Evolutionary conservation across 2,888 invertebrate genomes (phyloP).

Genomic region (Pilophorus perplexus): DNA sequence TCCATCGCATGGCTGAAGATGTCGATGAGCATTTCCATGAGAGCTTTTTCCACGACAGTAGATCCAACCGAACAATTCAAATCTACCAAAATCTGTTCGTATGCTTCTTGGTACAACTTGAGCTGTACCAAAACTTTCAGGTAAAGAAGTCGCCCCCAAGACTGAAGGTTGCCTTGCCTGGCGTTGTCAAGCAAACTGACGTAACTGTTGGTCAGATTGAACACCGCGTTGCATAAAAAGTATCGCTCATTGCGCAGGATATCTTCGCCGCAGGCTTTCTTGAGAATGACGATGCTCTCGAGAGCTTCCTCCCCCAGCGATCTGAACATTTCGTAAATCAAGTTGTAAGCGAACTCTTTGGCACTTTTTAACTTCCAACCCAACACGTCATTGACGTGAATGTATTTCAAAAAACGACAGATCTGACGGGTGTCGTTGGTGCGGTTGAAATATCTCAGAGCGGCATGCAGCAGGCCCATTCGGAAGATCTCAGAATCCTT

Average conservation of each 20-base stretch:
- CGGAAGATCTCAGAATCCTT: constrained; percentile 11
- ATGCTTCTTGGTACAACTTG: constrained; percentile 33
- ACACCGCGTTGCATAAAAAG: constrained; percentile 9
- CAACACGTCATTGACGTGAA: constrained; percentile 18
- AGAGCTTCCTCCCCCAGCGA: constrained; percentile 12
- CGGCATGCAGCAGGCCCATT: constrained; percentile 18
- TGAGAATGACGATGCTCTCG: constrained; percentile 9
- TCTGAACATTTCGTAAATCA: constrained; percentile 30
- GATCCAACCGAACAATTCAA: background rate
- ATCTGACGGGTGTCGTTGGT: constrained; percentile 11
- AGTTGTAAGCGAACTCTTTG: constrained; percentile 27
- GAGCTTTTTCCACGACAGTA: background rate
- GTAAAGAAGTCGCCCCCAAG: constrained; percentile 22
- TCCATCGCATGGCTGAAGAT: constrained; percentile 21
- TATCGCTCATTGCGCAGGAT: constrained; percentile 7
- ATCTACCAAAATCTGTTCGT: constrained; percentile 31
- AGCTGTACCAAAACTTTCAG: constrained; percentile 27
- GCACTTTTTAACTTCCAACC: constrained; percentile 15
- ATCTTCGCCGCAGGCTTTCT: constrained; percentile 18
- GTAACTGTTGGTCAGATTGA: constrained; percentile 28
- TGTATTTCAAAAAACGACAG: constrained; percentile 20
- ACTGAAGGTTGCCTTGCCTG: background rate
- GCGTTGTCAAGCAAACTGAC: constrained; percentile 8
- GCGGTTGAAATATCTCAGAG: constrained; percentile 26
- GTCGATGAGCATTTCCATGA: constrained; percentile 28